Evolutionary conservation across 2,797 vertebrate species (phyloP), one percentile per base, ranked within the genome.

Genomic region (Nannoperca obscura): DNA sequence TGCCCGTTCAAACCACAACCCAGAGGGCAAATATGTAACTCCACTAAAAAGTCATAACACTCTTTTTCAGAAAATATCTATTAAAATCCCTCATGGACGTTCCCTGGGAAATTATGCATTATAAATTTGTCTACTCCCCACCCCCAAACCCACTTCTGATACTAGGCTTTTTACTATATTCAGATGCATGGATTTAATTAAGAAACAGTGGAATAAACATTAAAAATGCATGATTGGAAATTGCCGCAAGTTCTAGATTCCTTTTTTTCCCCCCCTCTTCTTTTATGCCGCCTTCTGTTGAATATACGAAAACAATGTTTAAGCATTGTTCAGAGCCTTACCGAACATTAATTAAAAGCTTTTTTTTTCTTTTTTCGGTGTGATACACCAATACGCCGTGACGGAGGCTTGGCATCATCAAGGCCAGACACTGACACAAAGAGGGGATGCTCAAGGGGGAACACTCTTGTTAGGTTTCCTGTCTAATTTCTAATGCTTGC

Each of bases 181-280:
- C 75, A 94, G 93, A 95, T 96, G 90, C 95, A 96, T 95, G 93
- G 90, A 90, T 96, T 97, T 97, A 97, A 97, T 97, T 96, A 96
- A 96, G 87, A 95, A 92, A 94, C 93, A 90, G 89, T 63, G 76
- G 92, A 96, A 96, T 95, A 93, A 95, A 93, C 93, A 93, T 95
- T 95, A 95, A 92, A 94, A 95, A 96, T 97, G 96, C 89, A 95
- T 92, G 93, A 94, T 82, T 93, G 72, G 82, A 96, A 96, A 95
- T 95, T 94, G 91, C 88, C 82, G 88, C 94, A 93, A 89, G 91
- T 90, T 87, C 76, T 77, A 63, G 61, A 79, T 49, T 50, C 44
- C 24, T 76, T 73, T 72, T 65, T 30, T n/a, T 47, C 55, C n/a
- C 14, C 67, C 57, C n/a, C 14, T 69, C 57, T 49, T 22, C 63